Conservation (phyloP, 2,113 vertebrate species). For the Neomonachus schauinslandi region DNA sequence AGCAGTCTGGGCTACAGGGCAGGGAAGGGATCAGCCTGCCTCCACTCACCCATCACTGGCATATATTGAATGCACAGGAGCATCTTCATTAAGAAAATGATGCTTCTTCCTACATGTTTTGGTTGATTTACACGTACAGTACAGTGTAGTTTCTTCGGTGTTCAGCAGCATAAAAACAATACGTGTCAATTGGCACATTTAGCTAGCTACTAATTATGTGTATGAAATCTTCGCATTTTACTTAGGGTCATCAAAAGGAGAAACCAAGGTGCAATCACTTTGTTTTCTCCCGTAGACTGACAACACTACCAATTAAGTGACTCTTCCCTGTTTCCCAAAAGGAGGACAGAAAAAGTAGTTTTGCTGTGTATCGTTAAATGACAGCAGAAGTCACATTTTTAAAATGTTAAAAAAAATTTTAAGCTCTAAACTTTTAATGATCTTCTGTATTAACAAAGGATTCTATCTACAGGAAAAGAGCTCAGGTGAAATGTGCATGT, state of each 20-base stretch:
- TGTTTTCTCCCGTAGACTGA: background rate
- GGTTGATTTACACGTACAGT: background rate
- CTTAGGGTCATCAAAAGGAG: background rate
- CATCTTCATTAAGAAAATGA: background rate
- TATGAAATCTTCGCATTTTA: background rate
- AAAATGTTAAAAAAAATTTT: constrained; percentile 38
- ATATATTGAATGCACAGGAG: background rate
- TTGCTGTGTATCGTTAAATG: constrained; percentile 49
- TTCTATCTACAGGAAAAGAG: constrained; percentile 57
- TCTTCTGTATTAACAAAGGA: constrained; percentile 66
- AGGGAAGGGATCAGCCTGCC: fast-evolving
- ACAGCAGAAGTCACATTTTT: background rate
- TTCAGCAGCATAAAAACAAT: background rate
- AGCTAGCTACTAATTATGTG: background rate
- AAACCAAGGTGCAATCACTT: background rate
- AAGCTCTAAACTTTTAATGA: constrained; percentile 67
- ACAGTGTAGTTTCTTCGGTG: background rate
- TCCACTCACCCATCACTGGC: background rate
- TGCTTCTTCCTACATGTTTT: background rate
- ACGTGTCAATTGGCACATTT: background rate
- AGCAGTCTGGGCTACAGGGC: fast-evolving
- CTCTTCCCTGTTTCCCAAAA: constrained; percentile 33
- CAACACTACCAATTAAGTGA: constrained; percentile 30
- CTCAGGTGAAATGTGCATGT: constrained; percentile 74
- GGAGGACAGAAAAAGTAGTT: constrained; percentile 12